A percentile compares a stretch with the other conserved stretches of the same genome.
Conservation (phyloP, 2,888 invertebrate genomes). For the Pachliopta kotzebuea region DNA sequence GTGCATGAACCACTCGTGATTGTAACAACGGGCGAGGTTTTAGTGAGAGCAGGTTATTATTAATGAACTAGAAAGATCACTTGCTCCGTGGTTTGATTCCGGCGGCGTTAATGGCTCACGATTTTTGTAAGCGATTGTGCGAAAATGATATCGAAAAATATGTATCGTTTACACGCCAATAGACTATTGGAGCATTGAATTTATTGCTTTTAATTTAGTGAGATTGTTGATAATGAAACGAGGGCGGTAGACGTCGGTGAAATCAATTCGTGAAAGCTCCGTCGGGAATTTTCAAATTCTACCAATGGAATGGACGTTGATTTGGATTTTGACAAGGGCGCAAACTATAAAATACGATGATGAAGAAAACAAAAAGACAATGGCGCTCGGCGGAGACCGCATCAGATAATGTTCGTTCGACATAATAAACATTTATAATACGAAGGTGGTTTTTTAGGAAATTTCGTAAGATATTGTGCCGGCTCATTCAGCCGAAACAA, state of each 20-base stretch:
- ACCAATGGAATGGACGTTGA: constrained; percentile 37
- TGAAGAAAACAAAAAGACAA: constrained; percentile 54
- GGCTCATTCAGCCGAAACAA: constrained; percentile 75
- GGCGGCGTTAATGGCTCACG: constrained; percentile 67
- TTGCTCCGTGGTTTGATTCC: constrained; percentile 45
- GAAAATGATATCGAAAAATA: constrained; percentile 50
- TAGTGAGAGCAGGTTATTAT: constrained; percentile 65
- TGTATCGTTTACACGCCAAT: constrained; percentile 50
- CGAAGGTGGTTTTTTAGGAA: constrained; percentile 72
- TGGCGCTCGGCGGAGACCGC: constrained; percentile 46
- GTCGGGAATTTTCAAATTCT: constrained; percentile 7
- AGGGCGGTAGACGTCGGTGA: constrained; percentile 35
- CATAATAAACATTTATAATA: constrained; percentile 71
- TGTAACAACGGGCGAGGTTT: constrained; percentile 60
- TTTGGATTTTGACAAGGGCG: constrained; percentile 36
- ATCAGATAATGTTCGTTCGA: constrained; percentile 57
- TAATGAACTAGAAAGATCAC: constrained; percentile 67
- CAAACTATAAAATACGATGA: constrained; percentile 36
- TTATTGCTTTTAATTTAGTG: constrained; percentile 63
- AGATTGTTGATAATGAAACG: constrained; percentile 46
- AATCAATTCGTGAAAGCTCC: constrained; percentile 17
- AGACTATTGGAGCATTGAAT: constrained; percentile 47
- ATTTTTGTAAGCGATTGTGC: constrained; percentile 61
- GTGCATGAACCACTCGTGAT: constrained; percentile 63
- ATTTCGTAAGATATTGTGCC: constrained; percentile 78